Conservation (phyloP, 1,140 invertebrate species). For the Whitmania pigra region DNA sequence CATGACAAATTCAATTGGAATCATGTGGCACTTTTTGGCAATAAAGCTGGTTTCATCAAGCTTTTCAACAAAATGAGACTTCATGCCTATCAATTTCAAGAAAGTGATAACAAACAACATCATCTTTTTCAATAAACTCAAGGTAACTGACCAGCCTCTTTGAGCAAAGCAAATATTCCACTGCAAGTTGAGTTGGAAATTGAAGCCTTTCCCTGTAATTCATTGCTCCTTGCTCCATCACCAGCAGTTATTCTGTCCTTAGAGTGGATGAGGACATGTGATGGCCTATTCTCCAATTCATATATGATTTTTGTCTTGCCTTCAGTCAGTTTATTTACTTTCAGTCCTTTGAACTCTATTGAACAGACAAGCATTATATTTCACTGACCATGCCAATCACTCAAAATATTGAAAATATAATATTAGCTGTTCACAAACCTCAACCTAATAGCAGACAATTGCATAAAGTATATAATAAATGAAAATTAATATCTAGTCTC, state of each 20-base stretch:
- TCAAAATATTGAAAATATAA: no score
- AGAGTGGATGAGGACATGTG: conserved; percentile 56
- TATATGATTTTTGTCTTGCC: conserved; percentile 92
- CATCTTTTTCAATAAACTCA: not conserved
- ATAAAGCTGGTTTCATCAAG: conserved; percentile 63
- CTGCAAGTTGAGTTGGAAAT: conserved; percentile 82
- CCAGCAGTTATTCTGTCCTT: conserved; percentile 93
- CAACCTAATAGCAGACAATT: no score
- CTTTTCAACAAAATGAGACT: conserved; percentile 64
- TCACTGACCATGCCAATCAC: no score
- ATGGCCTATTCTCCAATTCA: conserved; percentile 54
- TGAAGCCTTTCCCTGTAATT: conserved; percentile 77
- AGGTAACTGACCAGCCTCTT: conserved; percentile 48
- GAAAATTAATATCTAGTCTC: no score
- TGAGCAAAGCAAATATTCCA: conserved; percentile 78
- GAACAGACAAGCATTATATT: no score
- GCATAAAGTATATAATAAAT: no score
- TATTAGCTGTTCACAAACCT: no score
- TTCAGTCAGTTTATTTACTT: conserved; percentile 46
- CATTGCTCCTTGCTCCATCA: conserved; percentile 78
- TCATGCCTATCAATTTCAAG: conserved; percentile 51
- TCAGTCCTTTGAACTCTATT: not conserved
- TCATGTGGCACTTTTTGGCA: conserved; percentile 80
- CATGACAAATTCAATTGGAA: conserved; percentile 96
- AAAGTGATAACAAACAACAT: not conserved